Base-by-base conservation (phyloP, 2,113 vertebrate genomes). In the Pelusios castaneus region DNA sequence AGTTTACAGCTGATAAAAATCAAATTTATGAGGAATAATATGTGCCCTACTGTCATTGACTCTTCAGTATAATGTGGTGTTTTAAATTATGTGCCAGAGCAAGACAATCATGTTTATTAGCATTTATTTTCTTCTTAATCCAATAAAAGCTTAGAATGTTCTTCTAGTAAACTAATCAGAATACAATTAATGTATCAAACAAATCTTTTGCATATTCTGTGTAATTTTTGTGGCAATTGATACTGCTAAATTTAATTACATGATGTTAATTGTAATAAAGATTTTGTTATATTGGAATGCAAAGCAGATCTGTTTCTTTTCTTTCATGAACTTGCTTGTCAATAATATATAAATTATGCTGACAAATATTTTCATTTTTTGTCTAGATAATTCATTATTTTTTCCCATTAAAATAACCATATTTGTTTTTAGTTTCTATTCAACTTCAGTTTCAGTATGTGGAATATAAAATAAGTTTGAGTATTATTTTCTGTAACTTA, bases 31-130 rank as follows among this genome's bases (percentile, higher is more conserved):
- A 58, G 27, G 27, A 58, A 58, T 58, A 58, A 10, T 29, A 17
- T 47, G 25, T 55, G 43, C 76, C 52, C 60, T 29, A 60, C 75
- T 89, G 25, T 82, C 67, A 58, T 83, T 25, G 24, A 45, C 45
- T 83, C 25, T 54, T 84, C 38, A 80, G 41, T 88, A 63, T 55
- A 49, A 73, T n/a, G 24, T 38, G 16, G 24, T 88, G 78, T 85
- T 90, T 97, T 97, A 97, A 97, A 97, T 97, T 96, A 97, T 96
- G 93, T 97, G 91, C 95, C 95, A 95, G 94, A 96, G 96, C 97
- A 97, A 94, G 95, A 75, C 97, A 97, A 98, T 98, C 97, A 96
- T 97, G 97, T 97, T 96, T 98, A 96, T 98, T 98, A 98, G 97
- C 96, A 95, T 97, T 97, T 85, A 80, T 85, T 90, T 79, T 67